phyloP scores from a whole-genome alignment of 2,797 vertebrate genomes.

The Schizopygopsis pylzovi region DNA sequence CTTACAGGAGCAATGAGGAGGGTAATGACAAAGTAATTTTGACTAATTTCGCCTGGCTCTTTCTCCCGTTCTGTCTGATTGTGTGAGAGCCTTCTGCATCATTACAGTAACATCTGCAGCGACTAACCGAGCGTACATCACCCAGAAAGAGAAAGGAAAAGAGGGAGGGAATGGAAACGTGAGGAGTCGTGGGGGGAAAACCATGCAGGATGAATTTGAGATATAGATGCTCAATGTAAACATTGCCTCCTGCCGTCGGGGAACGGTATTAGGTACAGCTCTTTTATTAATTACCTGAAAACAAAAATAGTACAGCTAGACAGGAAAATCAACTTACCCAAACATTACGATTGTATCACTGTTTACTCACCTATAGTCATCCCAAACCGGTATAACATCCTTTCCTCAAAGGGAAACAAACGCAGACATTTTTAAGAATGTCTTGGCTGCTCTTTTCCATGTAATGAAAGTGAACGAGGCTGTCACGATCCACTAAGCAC shows the following conservation, averaged over 20 bases:
- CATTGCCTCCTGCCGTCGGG: conserved; percentile 74
- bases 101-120: conserved; percentile 83
- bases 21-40: conserved; percentile 87
- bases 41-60: conserved; percentile 81
- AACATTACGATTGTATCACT: background rate
- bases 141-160: conserved; percentile 38
- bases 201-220: conserved; percentile 57
- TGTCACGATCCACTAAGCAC: background rate
- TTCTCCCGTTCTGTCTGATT: conserved; percentile 76
- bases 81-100: conserved; percentile 79
- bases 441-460: background rate
- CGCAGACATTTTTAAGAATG: background rate
- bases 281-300: background rate
- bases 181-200: conserved; percentile 35
- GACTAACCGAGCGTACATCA: conserved; percentile 70
- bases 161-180: conserved; percentile 47
- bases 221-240: conserved; percentile 64
- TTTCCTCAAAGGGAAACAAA: background rate
- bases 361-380: background rate
- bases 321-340: background rate
- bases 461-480: background rate
- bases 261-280: conserved; percentile 64
- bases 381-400: background rate
- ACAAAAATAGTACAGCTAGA: background rate
- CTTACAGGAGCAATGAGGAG: conserved; percentile 86